Base-by-base conservation (phyloP, 2,888 invertebrate genomes). In the Dione juno region DNA sequence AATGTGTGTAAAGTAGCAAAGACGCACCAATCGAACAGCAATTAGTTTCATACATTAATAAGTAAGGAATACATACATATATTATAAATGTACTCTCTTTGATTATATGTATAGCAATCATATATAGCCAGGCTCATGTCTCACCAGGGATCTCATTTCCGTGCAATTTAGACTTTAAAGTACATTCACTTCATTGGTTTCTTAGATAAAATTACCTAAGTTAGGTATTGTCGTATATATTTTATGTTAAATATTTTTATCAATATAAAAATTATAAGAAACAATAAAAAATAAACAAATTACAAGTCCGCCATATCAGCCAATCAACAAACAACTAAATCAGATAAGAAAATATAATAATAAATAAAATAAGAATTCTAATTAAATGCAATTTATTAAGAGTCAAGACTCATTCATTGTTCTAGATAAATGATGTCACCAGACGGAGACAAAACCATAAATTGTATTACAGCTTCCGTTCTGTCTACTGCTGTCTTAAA, bases 351-450 rank as follows among this genome's bases (percentile, higher is more conserved):
- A n/a, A n/a, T n/a, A n/a, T n/a, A n/a, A n/a, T n/a, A n/a, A n/a
- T 58, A 28, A 40, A 61, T 58, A 71, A 69, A 41, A 68, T 67
- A 75, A 76, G 72, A 76, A 72, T 58, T 76, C 77, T 77, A 80
- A 77, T 67, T 58, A 69, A 80, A 83, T 86, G 87, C 87, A 86
- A 86, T 80, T 85, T 80, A 75, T 81, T 81, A 84, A 82, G 77
- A 79, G 77, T 81, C 82, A 84, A 82, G 77, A 79, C 78, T 77
- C 80, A 81, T 84, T 79, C 81, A 86, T 88, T 88, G 88, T 88
- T 86, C 83, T 82, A 63, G 54, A 74, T 81, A 81, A 84, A 85
- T 82, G 77, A 82, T 85, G 85, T 84, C 82, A 76, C 28, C 28
- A 28, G 28, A 28, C 28, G 79, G 79, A 76, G 77, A 79, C 83